Evolutionary conservation across 1,140 invertebrate species (phyloP), one percentile per base, ranked within the genome.

Genomic region (Pristionchus pacificus): DNA sequence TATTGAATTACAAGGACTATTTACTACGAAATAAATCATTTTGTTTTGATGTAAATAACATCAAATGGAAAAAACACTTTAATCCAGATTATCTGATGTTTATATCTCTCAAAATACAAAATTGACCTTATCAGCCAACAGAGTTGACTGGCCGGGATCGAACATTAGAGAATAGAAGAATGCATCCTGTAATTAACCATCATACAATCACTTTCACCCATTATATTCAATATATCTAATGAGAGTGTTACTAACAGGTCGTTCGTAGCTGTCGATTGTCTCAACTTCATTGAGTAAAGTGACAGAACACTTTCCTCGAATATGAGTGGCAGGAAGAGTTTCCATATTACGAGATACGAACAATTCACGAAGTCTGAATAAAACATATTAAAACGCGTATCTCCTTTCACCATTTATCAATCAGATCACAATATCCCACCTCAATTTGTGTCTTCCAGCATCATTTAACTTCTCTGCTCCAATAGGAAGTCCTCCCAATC

Each of bases 111-210:
- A n/a, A n/a, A n/a, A n/a, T n/a, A n/a, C n/a, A n/a, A n/a, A n/a
- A n/a, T n/a, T n/a, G n/a, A n/a, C n/a, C 88, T 96, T 95, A 87
- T 99, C 97, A 78, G 95, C 95, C 82, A 98, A 88, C 81, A 99
- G 88, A 80, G 96, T 98, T 87, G 96, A 97, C 87, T 97, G 93
- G 85, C 92, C 90, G 73, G 95, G 95, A 88, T 99, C 97, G 87
- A 97, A 99, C 74, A 99, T 96, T 85, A 98, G 88, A 84, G 95
- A 97, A 87, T 98, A 98, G 86, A 97, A 98, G 89, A 98, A 99
- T 84, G 92, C 91, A 86, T 98, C 95, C 89, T 93, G 86, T 81
- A 83, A 25, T 1, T 82, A 49, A 49, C 19, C 38, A 19, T 49
- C 38, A 49, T 19, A 49, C 38, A 49, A 6, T 49, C 19, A 10